Evolutionary conservation across 2,888 invertebrate genomes (phyloP).

Genomic region (Cacoxenus indagator): DNA sequence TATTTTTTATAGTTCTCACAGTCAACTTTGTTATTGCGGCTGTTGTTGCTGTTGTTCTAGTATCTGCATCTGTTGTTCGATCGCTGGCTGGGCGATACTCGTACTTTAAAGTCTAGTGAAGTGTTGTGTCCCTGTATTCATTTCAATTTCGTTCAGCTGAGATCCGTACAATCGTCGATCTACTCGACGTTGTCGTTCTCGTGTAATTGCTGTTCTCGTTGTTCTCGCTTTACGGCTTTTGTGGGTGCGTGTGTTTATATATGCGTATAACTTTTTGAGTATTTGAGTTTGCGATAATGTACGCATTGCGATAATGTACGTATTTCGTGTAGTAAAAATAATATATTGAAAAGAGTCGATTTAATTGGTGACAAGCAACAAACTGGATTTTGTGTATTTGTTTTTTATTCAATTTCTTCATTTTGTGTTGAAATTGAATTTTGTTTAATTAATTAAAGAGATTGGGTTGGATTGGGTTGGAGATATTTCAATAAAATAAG

Average conservation of each 20-base stretch:
- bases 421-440: slow-evolving; percentile 33
- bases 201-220: slow-evolving; percentile 1
- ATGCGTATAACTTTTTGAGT: not conserved
- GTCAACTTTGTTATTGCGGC: not conserved
- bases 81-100: not conserved
- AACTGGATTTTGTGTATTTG: slow-evolving; percentile 3
- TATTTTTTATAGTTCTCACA: not conserved
- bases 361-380: slow-evolving; percentile 18
- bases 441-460: slow-evolving; percentile 36
- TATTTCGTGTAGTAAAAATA: slow-evolving; percentile 9
- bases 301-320: slow-evolving; percentile 19
- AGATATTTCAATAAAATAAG: no score
- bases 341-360: slow-evolving; percentile 23
- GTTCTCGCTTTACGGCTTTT: not conserved
- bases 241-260: not conserved
- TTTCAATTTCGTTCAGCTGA: slow-evolving; percentile 32
- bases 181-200: not conserved
- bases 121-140: slow-evolving; percentile 36
- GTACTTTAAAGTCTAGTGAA: not conserved
- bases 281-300: slow-evolving; percentile 15
- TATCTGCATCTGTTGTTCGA: slow-evolving; percentile 5
- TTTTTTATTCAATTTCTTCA: slow-evolving; percentile 22
- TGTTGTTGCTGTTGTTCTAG: not conserved
- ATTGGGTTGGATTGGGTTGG: not conserved
- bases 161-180: slow-evolving; percentile 6